Base-by-base conservation (phyloP, 2,113 vertebrate genomes). In the Chionis minor region DNA sequence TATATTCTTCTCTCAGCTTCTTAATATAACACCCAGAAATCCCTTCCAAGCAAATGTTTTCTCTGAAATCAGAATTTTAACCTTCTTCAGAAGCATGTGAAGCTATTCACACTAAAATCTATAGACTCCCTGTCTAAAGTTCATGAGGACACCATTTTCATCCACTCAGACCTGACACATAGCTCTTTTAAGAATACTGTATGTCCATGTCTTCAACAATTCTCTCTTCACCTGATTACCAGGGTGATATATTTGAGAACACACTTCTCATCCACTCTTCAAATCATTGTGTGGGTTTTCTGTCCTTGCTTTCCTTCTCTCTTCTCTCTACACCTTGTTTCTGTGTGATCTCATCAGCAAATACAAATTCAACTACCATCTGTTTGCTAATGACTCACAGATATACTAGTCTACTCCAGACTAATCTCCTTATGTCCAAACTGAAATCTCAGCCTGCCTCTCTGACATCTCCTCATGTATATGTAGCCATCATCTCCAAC, bases 301-400 rank as follows among this genome's bases (percentile, higher is more conserved):
- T 90, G 81, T 96, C 92, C 93, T 88, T 96, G 88, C 55, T 90
- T 96, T 90, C 87, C 82, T 90, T 88, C 81, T 91, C 63, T 86
- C 26, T 86, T 70, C 81, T 77, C 42, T 74, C 82, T 93, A 83
- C 59, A 96, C 90, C 90, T 94, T 94, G 82, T 73, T 93, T 94
- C 83, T 95, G 24, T 80, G 49, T 94, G 86, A 96, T 94, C 90
- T 96, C 96, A 94, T 91, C 54, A 87, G 58, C 79, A 94, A 95
- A 95, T 70, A 96, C 88, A 94, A 96, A 96, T 88, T 92, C 71
- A 90, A 86, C 79, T 78, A 42, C 93, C 96, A 97, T 97, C 93
- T 97, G 96, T 90, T 96, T 95, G 92, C 42, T 96, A 93, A 93
- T 96, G 96, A 96, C 88, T 97, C 96, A 96, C 26, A 95, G 79